Percentiles rank a stretch among this genome's conserved stretches.
Evolutionary conservation across 2,797 vertebrate species (phyloP).

Genomic region (Phalloptychus januarius): DNA sequence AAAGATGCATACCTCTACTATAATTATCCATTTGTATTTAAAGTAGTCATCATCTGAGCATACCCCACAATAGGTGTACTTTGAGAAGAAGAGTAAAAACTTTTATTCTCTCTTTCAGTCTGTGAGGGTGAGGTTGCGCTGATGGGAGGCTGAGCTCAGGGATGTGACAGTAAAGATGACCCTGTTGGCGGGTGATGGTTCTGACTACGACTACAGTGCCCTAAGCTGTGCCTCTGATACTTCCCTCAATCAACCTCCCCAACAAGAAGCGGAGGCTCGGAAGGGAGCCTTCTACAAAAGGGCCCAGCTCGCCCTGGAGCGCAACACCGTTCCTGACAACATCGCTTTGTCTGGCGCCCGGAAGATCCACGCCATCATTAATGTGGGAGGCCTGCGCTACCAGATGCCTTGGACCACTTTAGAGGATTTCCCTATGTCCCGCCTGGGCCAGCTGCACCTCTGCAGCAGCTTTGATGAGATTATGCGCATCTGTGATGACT

Average conservation of each 20-base stretch:
- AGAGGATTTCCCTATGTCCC: slow-evolving; percentile 94
- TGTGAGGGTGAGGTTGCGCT: slow-evolving; percentile 41
- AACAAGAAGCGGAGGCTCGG: slow-evolving; percentile 84
- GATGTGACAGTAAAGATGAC: slow-evolving; percentile 94
- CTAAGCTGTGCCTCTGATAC: slow-evolving; percentile 93
- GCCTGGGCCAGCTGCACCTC: slow-evolving; percentile 91
- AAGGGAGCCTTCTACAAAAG: slow-evolving; percentile 95
- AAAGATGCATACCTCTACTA: too few relatives aligned
- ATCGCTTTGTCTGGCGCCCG: slow-evolving; percentile 78
- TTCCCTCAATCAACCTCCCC: slow-evolving; percentile 86
- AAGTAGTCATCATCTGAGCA: not conserved
- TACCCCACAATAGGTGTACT: not conserved
- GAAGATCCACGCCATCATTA: slow-evolving; percentile 91
- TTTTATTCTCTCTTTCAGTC: not conserved
- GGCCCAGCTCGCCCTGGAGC: slow-evolving; percentile 83
- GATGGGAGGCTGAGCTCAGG: slow-evolving; percentile 62
- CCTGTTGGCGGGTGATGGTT: slow-evolving; percentile 94
- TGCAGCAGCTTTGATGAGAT: slow-evolving; percentile 97
- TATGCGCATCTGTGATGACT: slow-evolving; percentile 94
- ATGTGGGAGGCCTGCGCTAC: slow-evolving; percentile 95
- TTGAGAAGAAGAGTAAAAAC: not conserved
- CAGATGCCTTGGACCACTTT: slow-evolving; percentile 96
- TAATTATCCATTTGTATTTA: not conserved
- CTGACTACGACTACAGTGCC: slow-evolving; percentile 96
- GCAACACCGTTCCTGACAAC: slow-evolving; percentile 46